Base-by-base conservation (phyloP, 2,113 vertebrate genomes). In the Heptranchias perlo region DNA sequence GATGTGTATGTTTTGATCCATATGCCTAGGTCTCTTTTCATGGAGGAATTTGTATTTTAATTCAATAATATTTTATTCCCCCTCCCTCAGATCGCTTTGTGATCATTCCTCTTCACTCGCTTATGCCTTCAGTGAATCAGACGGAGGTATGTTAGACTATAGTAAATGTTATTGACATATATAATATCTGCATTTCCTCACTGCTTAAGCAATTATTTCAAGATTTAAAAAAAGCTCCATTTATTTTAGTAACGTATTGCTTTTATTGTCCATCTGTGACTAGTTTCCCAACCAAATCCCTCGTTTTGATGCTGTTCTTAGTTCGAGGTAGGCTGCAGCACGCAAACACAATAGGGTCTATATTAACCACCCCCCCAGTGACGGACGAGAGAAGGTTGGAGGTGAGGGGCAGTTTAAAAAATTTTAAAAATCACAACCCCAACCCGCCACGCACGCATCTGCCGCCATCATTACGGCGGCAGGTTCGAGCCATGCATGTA, bases 61-160 rank as follows among this genome's bases (percentile, higher is more conserved):
- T 69, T 95, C 62, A 58, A 3, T 61, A 5, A 13, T 69, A 49
- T n/a, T 49, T 95, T 69, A 73, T 95, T 95, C 11, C 54, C 23
- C 35, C 23, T 97, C 96, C 99, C 98, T 96, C 98, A 99, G 99
- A 99, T 91, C 98, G 97, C 21, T 99, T 99, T 97, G 62, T 99
- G 96, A 99, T 99, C 97, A 99, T 99, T 97, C 99, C 99, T 89
- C 97, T 99, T 96, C 99, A 99, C 98, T 99, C 99, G 58, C 96
- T 99, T 97, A 99, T 99, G 99, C 99, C 99, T 11, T 99, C 99
- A 25, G 98, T 99, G 96, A 99, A 98, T 97, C 99, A 99, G 98
- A 99, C 99, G 47, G 98, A 99, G 98, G 99, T 99, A 97, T n/a
- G 35, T 1, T 93, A 64, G 18, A 39, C 2, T 96, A 97, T 62